These are phyloP conservation scores for Chromobotia macracanthus DNA, from an alignment of 2,797 vertebrate genomes.

Conservation along the genomic window DNA sequence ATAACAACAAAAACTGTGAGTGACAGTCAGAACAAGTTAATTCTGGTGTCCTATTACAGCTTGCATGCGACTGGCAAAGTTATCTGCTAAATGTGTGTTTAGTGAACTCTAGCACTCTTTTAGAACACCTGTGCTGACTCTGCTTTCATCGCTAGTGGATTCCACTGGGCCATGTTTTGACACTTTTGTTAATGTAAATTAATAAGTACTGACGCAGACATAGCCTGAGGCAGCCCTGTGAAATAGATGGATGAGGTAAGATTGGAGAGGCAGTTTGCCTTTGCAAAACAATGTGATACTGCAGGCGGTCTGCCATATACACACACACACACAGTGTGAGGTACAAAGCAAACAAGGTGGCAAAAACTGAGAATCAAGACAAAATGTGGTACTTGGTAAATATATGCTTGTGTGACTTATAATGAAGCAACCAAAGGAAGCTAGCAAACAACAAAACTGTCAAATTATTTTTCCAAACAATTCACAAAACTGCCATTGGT, in stretches of 20 bases:
- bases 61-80: slow-evolving; percentile 15
- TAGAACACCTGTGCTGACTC: slow-evolving; percentile 74
- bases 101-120: slow-evolving; percentile 32
- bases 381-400: neutral
- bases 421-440: no score
- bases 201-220: slow-evolving; percentile 79
- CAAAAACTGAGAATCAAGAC: neutral
- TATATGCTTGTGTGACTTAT: no score
- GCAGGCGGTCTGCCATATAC: neutral
- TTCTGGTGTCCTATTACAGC: slow-evolving; percentile 45
- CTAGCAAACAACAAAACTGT: neutral
- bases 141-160: slow-evolving; percentile 75
- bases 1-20: slow-evolving; percentile 18
- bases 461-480: no score
- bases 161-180: slow-evolving; percentile 80
- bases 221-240: slow-evolving; percentile 69
- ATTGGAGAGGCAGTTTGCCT: slow-evolving; percentile 45
- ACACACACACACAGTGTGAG: neutral
- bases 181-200: slow-evolving; percentile 82
- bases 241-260: slow-evolving; percentile 61
- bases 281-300: slow-evolving; percentile 37
- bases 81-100: slow-evolving; percentile 23
- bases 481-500: no score
- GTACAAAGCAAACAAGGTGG: slow-evolving; percentile 2
- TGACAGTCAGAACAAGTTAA: slow-evolving; percentile 40